Conservation (phyloP, 2,888 invertebrate species). For the Phengaris alcon region DNA sequence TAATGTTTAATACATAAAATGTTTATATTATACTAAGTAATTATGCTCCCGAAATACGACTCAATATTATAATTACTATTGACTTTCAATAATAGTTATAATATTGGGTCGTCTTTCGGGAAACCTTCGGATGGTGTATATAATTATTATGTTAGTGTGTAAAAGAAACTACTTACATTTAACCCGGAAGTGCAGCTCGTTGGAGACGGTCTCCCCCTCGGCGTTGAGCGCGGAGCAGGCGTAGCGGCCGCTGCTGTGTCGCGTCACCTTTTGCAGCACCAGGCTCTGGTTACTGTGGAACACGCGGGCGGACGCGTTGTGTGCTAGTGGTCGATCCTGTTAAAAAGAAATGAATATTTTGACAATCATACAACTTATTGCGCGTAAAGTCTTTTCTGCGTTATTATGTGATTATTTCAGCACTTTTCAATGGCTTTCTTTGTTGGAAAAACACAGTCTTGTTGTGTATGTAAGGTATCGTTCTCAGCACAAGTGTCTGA, state of each 20-base stretch:
- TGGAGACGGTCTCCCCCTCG: slow-evolving; percentile 92
- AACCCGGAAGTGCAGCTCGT: slow-evolving; percentile 89
- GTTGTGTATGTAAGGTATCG: neutral
- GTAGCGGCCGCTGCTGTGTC: slow-evolving; percentile 91
- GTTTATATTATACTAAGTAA: too few relatives aligned
- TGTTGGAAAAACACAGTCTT: neutral
- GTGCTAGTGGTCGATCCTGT: slow-evolving; percentile 88
- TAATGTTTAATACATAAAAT: too few relatives aligned
- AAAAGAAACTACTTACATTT: slow-evolving; percentile 86
- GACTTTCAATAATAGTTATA: neutral
- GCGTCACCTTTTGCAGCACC: slow-evolving; percentile 92
- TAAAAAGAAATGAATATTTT: too few relatives aligned
- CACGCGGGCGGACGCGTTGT: slow-evolving; percentile 92
- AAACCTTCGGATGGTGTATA: too few relatives aligned
- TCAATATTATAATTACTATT: too few relatives aligned
- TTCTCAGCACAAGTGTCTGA: slow-evolving; percentile 19
- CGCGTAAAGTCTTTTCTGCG: neutral
- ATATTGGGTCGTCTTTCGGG: too few relatives aligned
- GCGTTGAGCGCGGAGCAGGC: slow-evolving; percentile 93
- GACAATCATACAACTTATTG: too few relatives aligned
- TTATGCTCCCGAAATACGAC: too few relatives aligned
- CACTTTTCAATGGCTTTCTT: neutral
- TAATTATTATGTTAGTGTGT: too few relatives aligned
- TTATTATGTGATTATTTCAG: neutral
- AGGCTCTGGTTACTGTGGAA: slow-evolving; percentile 95